Evolutionary conservation across 2,797 vertebrate species (phyloP), one percentile per base, ranked within the genome.

Genomic region (Mormyrops attenuatus): DNA sequence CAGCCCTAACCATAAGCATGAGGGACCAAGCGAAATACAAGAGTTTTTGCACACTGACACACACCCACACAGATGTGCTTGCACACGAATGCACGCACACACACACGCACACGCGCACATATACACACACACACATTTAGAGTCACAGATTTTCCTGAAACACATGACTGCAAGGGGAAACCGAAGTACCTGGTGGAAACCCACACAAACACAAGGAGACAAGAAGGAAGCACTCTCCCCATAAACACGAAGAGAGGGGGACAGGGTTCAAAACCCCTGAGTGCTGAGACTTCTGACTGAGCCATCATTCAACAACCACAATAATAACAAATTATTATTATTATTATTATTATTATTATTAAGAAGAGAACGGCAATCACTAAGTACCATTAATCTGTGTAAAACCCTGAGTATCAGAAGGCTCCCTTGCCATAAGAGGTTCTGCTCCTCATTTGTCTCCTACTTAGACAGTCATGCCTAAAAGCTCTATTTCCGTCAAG

Each of bases 371-470:
- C 15, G 66, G 4, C 26, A 69, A 69, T 34, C 3, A 34, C 66
- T 69, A 69, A 69, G 66, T 69, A 69, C 11, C 66, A 69, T 69
- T 69, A 69, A 34, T 69, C 66, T 34, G 30, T 69, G 30, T 34
- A 69, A 69, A 34, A 69, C 13, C 30, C 30, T 69, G 30, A 34
- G 11, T 34, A 69, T 69, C 66, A 69, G 66, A 69, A 69, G 66
- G 92, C 94, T 92, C 94, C 93, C 93, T 95, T 94, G 93, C 93
- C 90, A 94, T 93, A 93, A 92, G 91, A 92, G 92, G 91, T 91
- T 92, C 94, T 92, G 94, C 94, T 95, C 93, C 95, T 95, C 95
- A 94, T 94, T 94, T 95, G 95, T 96, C 94, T 93, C 87, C 53
- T 88, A 93, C 92, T 94, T 92, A 89, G 92, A 93, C 93, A 94